Conservation (phyloP, 2,113 vertebrate genomes). For the Solea senegalensis region DNA sequence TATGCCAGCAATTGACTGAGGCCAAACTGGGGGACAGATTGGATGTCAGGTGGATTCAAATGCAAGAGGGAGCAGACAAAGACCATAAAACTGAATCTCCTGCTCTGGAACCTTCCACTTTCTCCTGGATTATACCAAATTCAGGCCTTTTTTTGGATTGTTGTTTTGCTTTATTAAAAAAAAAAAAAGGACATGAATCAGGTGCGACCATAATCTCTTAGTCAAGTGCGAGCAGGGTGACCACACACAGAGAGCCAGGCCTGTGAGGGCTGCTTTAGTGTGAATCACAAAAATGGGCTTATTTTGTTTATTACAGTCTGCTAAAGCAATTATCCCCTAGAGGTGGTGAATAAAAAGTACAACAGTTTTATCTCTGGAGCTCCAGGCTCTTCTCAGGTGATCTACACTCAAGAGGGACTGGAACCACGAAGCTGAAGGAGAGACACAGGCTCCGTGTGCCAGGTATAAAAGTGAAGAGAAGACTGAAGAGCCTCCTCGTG, state of each 20-base stretch:
- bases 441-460: conserved; percentile 28
- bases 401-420: conserved; percentile 1
- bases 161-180: too few relatives aligned
- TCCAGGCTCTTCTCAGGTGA: neutral
- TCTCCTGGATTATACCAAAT: conserved; percentile 36
- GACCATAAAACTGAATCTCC: conserved; percentile 33
- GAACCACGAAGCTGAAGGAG: conserved; percentile 10
- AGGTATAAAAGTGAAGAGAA: conserved; percentile 30
- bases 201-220: conserved; percentile 33
- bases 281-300: conserved; percentile 15
- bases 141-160: neutral
- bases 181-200: conserved; percentile 10
- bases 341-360: conserved; percentile 13
- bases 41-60: conserved; percentile 64
- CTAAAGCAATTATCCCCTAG: conserved; percentile 21
- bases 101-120: conserved; percentile 29
- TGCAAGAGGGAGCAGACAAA: conserved; percentile 47
- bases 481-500: neutral
- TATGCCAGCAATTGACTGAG: conserved; percentile 58
- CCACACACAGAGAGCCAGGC: conserved; percentile 29
- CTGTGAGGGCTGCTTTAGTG: conserved; percentile 14
- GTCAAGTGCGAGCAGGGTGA: conserved; percentile 36
- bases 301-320: conserved; percentile 20
- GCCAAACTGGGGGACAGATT: conserved; percentile 60
- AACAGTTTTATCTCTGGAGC: neutral